Conservation (phyloP, 2,113 vertebrate genomes). For the Embiotoca jacksoni region DNA sequence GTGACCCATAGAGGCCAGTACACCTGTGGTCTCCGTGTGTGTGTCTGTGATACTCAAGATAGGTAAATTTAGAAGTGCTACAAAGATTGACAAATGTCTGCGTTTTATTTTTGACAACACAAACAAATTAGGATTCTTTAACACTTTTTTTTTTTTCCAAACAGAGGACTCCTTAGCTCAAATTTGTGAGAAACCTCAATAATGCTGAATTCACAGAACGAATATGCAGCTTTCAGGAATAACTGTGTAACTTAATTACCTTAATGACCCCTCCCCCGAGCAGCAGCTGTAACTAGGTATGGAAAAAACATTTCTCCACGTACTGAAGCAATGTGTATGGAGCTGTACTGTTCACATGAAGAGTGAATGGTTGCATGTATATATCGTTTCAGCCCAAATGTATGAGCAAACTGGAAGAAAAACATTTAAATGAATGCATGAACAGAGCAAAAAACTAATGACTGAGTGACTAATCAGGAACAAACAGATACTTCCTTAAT, state of each 20-base stretch:
- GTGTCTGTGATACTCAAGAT: background rate
- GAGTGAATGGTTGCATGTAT: background rate
- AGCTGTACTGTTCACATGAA: background rate
- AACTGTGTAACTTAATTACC: background rate
- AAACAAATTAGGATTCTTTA: background rate
- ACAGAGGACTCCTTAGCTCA: background rate
- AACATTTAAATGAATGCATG: background rate
- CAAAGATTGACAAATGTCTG: background rate
- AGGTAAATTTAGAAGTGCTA: background rate
- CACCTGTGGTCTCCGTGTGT: conserved; percentile 10
- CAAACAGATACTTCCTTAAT: background rate
- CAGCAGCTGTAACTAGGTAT: background rate
- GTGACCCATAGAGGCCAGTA: background rate
- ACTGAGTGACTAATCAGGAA: background rate
- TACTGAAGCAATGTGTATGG: background rate
- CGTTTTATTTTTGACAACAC: background rate
- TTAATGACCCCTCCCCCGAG: background rate
- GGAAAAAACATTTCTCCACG: background rate
- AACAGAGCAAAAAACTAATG: background rate
- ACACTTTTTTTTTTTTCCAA: background rate
- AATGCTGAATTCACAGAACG: background rate
- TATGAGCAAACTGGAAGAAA: background rate
- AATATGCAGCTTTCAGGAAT: background rate
- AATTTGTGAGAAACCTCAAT: background rate
- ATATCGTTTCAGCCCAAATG: background rate